Base-by-base conservation (phyloP, 2,797 vertebrate genomes). In the Austrolebias charrua region DNA sequence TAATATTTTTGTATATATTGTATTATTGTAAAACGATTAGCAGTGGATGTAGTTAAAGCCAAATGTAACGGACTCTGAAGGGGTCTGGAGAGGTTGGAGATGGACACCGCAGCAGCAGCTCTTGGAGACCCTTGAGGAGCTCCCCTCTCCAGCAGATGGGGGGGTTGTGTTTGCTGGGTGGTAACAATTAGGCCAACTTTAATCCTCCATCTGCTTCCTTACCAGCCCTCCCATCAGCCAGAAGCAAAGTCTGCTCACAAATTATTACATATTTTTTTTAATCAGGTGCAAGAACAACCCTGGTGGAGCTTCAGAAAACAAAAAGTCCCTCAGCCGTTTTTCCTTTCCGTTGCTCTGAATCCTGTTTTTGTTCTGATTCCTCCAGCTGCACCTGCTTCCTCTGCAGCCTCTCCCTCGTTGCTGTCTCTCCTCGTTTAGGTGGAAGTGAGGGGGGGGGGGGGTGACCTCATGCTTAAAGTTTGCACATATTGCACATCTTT, bases 141-240 rank as follows among this genome's bases (percentile, higher is more conserved):
- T 24, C 79, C 71, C 62, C 81, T 63, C 72, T 63, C 67, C 69
- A 71, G 77, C 86, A 89, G 86, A 88, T 87, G 87, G 83, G 69
- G 76, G 57, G 70, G 72, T n/a, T n/a, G n/a, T 83, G 63, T 81
- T 75, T 74, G 73, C 69, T 52, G 75, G 86, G 77, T 80, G 76
- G 78, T 85, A 82, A 81, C 90, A 91, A 91, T 92, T 91, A 92
- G 87, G 72, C 80, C 78, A 79, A 60, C 75, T 79, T 75, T 88
- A 88, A 90, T 89, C 87, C 86, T 89, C 86, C 90, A 88, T 90
- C 90, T 90, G 88, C 78, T 86, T 86, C 60, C 79, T 79, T 53
- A 29, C n/a, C 31, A 47, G 15, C 49, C n/a, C 9, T 62, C 55
- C 75, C 71, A 59, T 72, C 78, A 82, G 62, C 79, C 68, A 76